Evolutionary conservation across 2,113 vertebrate species (phyloP), one percentile per base, ranked within the genome.

Genomic region (Amphilophus citrinellus): DNA sequence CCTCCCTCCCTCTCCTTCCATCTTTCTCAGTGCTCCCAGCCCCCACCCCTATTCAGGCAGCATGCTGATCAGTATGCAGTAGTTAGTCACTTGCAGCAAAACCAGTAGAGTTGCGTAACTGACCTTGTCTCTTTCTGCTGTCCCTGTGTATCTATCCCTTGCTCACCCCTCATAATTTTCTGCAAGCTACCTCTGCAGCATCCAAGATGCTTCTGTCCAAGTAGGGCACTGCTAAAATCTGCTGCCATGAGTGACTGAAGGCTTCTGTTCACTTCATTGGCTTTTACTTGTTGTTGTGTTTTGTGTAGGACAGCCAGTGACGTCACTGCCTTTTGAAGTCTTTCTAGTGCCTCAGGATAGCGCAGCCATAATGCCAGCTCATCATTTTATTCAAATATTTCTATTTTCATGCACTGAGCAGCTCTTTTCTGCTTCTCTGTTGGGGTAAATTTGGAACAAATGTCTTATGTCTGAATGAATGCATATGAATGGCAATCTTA

Each of bases 71-170:
- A 94, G 96, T 97, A 97, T 97, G 97, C 97, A 82, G 85, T 90
- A 93, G 93, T 94, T 93, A 95, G 93, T 92, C 96, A 96, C 95
- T 96, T 97, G 96, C 97, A 96, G 97, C 92, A 91, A 92, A 95
- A 95, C 94, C 96, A 97, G 96, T 91, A 78, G 92, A 94, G 93
- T 97, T 98, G 95, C 94, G 88, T 98, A 98, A 97, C 96, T 93
- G 95, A 96, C 96, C 95, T 96, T 96, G 92, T 95, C 65, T 78
- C 77, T 56, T 65, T 80, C 17, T 15, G 56, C 80, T 62, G 61
- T 79, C 62, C 32, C 32, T 75, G 6, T 66, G 6, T 82, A 13
- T 87, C 53, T 47, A 53, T 78, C 66, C 50, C 53, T 83, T n/a
- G 35, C 58, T 73, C 80, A 75, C 78, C 59, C 22, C n/a, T 11